Evolutionary conservation across 2,113 vertebrate species (phyloP), one percentile per base, ranked within the genome.

Genomic region (Nematolebias whitei): DNA sequence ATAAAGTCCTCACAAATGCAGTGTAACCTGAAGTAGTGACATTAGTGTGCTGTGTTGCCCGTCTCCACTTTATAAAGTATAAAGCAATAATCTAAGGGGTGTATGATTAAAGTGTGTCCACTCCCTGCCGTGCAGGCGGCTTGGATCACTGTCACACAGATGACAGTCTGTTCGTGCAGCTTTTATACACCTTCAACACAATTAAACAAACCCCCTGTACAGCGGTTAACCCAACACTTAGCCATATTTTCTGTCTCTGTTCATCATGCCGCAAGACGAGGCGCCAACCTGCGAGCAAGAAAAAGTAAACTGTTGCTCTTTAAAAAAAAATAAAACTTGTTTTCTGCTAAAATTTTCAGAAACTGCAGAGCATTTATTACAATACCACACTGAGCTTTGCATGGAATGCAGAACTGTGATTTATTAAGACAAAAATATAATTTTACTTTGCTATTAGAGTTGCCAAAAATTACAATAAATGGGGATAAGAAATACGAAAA

Each of bases 101-200:
- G 40, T 80, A 76, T 58, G 71, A 69, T 26, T 52, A n/a, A 39
- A 51, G 26, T 62, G 67, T 77, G 78, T 87, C 79, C 81, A 73
- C 73, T 82, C 71, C 75, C 74, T 59, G 62, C 20, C 38, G 81
- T 64, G 59, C 64, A 22, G 48, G 61, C 53, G 48, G 63, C 41
- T 65, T 55, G 73, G 73, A 78, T 87, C 70, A 78, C 20, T 44
- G 80, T 82, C 76, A 60, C 38, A 59, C 15, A 45, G 20, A 18
- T 62, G 84, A 83, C 78, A 75, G 58, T 15, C 58, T 45, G 64
- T 63, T 35, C 60, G 50, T 68, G 62, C 45, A 68, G 65, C 52
- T 87, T 64, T 65, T 63, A 45, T 58, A 68, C 80, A 78, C 78
- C 76, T 82, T 85, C 84, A 88, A 66, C 73, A 78, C 68, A 85